Base-by-base conservation (phyloP, 2,113 vertebrate species). In the Myotis brandtii region DNA sequence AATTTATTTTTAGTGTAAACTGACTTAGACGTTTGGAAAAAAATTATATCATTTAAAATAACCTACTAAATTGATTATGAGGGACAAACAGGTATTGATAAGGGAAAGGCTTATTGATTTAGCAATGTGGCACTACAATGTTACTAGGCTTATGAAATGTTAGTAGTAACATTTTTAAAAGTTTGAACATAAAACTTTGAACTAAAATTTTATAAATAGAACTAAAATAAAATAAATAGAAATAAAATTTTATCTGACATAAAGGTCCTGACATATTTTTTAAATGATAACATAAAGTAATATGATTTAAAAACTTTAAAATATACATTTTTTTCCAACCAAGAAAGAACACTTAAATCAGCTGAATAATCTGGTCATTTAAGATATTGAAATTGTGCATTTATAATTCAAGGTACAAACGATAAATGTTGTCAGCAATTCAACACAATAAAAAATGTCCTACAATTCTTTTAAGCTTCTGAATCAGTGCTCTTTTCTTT, bases 311-410 rank as follows among this genome's bases (percentile, higher is more conserved):
- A 73, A 37, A 86, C 62, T 84, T 48, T 73, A 73, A 23, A 6
- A 32, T 50, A 59, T 62, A 86, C 34, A 76, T 56, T 17, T 54
- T 77, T 76, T 93, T 95, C 87, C 75, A 93, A 83, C 32, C 27
- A 95, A 59, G 18, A 72, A 93, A 92, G 32, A 90, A 75, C 30
- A 89, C 46, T 86, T 93, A 96, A 84, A 30, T 50, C 50, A 82
- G 52, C 50, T 12, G 9, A 93, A 40, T 25, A 83, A 91, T 48
- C 16, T 77, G 34, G 21, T 79, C 27, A 48, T 83, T 64, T 83
- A 91, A 95, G 86, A 95, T 34, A 52, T 87, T 43, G 59, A 30
- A 64, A 67, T 0, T 64, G 40, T 9, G 46, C 16, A 37, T 83
- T 87, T 87, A 77, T 77, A 87, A 93, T 83, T 95, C 52, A 91